These are phyloP conservation scores for Papilio xuthus DNA, from an alignment of 1,140 invertebrate species.

Conservation along the genomic window DNA sequence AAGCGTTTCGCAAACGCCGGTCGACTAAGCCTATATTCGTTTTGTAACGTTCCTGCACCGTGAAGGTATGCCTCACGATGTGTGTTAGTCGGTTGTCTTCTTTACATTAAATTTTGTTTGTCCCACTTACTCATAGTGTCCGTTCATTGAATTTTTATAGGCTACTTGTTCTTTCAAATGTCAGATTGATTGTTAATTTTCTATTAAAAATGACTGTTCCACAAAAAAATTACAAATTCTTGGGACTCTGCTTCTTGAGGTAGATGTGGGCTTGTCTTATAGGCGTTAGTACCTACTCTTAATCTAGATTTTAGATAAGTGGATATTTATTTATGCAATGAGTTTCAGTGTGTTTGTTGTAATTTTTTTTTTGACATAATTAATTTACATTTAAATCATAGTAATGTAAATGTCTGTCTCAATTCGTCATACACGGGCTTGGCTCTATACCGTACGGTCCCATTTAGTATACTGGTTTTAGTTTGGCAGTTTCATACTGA, in stretches of 20 bases:
- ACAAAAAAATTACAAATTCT: no score
- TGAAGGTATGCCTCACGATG: slow-evolving; percentile 57
- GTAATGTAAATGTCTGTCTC: neutral
- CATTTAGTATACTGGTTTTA: slow-evolving; percentile 31
- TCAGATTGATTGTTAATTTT: neutral
- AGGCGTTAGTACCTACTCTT: no score
- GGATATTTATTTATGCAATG: no score
- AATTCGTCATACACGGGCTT: slow-evolving; percentile 9
- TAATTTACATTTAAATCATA: neutral
- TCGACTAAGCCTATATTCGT: slow-evolving; percentile 59
- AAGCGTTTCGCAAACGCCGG: slow-evolving; percentile 54
- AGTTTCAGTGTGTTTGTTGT: neutral
- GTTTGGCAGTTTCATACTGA: slow-evolving; percentile 27
- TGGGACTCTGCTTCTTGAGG: no score
- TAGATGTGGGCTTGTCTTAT: no score
- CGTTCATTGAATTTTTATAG: neutral
- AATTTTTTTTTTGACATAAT: neutral
- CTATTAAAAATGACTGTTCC: no score
- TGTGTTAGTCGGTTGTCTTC: slow-evolving; percentile 43
- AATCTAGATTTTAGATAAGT: no score
- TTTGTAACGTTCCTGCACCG: slow-evolving; percentile 59
- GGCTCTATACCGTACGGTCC: slow-evolving; percentile 23
- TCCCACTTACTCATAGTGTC: neutral
- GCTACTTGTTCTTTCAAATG: slow-evolving; percentile 1
- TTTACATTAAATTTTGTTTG: slow-evolving; percentile 15